Percentiles rank a stretch among this genome's conserved stretches.
Evolutionary conservation across 2,888 invertebrate species (phyloP).

Genomic region (Bombylius discolor): DNA sequence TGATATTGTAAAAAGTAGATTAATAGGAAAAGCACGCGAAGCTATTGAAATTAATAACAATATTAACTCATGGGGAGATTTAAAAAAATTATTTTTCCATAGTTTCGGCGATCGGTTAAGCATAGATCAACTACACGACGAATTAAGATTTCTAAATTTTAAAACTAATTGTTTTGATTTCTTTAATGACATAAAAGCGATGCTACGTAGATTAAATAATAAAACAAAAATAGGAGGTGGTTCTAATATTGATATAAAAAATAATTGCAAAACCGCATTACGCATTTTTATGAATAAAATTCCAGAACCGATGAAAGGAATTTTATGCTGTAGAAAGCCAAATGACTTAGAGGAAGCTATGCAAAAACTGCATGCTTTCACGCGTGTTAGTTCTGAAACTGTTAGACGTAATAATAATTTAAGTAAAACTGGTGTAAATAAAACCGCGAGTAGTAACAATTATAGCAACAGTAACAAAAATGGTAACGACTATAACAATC

Average conservation of each 20-base stretch:
- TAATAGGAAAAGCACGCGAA: conserved; percentile 1
- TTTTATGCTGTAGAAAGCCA: conserved; percentile 11
- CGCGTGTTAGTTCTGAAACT: neutral
- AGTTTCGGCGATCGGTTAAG: too few species aligned
- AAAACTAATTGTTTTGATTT: conserved; percentile 5
- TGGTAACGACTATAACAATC: too few species aligned
- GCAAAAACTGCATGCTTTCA: conserved; percentile 9
- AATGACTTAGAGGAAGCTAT: conserved; percentile 10
- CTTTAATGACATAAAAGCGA: too few species aligned
- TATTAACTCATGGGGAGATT: neutral
- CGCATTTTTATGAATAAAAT: conserved; percentile 8
- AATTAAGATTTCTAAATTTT: conserved; percentile 4
- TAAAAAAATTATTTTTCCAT: conserved; percentile 1
- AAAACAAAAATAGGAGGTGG: conserved; percentile 7
- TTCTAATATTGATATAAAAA: neutral
- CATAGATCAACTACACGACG: conserved; percentile 4
- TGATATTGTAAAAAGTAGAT: too few species aligned
- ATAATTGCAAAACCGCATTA: conserved; percentile 5
- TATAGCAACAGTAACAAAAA: too few species aligned
- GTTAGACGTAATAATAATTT: neutral
- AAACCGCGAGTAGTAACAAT: too few species aligned
- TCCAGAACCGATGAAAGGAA: conserved; percentile 10
- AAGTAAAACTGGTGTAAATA: too few species aligned
- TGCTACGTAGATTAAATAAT: conserved; percentile 11
- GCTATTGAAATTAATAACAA: conserved; percentile 1